These are phyloP conservation scores for Scaptomyza flava DNA, from an alignment of 2,888 invertebrate genomes.

Conservation along the genomic window DNA sequence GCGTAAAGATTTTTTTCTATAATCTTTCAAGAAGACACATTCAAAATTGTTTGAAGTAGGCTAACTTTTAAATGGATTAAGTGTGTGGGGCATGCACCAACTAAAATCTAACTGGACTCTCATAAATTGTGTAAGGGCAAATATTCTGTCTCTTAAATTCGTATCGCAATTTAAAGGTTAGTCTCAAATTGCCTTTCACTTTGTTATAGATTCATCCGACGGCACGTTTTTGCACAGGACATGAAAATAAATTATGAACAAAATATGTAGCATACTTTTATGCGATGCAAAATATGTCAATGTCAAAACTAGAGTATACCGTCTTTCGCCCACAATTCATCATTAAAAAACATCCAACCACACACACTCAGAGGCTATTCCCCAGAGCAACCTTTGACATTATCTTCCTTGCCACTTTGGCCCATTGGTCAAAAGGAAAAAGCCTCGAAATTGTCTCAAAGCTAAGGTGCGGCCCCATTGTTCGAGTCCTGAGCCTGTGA, in stretches of 20 bases:
- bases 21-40: neutral
- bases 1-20: conserved; percentile 4
- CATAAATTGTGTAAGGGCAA: neutral
- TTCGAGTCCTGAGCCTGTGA: conserved; percentile 27
- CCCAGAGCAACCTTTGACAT: conserved; percentile 55
- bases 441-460: conserved; percentile 63
- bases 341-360: conserved; percentile 55
- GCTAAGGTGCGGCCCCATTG: conserved; percentile 61
- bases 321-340: conserved; percentile 67
- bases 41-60: neutral
- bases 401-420: conserved; percentile 36
- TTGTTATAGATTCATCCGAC: conserved; percentile 31
- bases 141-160: conserved; percentile 13
- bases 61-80: neutral
- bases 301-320: conserved; percentile 67
- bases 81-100: neutral
- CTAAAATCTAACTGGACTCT: neutral
- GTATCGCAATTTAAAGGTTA: conserved; percentile 2
- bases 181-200: conserved; percentile 33
- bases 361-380: conserved; percentile 30
- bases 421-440: conserved; percentile 47
- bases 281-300: conserved; percentile 73
- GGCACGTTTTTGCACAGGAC: conserved; percentile 20
- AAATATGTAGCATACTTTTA: conserved; percentile 70
- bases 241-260: conserved; percentile 48